Base-by-base conservation (phyloP, 2,888 invertebrate species). In the Esperia sulphurella region DNA sequence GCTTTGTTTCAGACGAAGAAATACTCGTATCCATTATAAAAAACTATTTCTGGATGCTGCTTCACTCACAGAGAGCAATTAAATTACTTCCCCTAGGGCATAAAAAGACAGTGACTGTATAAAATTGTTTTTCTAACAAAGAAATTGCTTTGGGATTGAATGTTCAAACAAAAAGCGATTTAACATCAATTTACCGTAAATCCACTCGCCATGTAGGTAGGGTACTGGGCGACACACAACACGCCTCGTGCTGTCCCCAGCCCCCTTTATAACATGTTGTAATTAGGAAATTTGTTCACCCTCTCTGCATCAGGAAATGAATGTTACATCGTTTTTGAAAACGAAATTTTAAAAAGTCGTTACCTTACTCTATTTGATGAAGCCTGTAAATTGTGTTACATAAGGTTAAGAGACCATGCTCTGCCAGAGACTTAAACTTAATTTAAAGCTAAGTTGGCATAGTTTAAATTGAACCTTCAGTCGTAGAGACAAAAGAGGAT, bases 141-240 rank as follows among this genome's bases (percentile, higher is more conserved):
- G 66, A 73, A 79, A 79, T 79, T 76, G 71, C 74, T 75, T 68
- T 60, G 68, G 73, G 68, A 77, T 75, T 75, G 80, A 71, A 76
- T 73, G 71, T 62, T 73, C 74, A 79, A 79, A 80, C 79, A 79
- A 78, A 81, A 81, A 80, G 77, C 77, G 75, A 80, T 81, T 81
- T 79, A 75, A 74, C 74, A 77, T 74, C 79, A 79, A 79, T 79
- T 79, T 80, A 65, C 66, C 59, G 59, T 55, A 51, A 57, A 57
- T 51, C 44, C 47, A 45, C 41, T 43, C 48, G 14, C 40, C 41
- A 46, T 43, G 41, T 41, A 21, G 21, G 21, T 21, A 21, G 21
- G 21, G 21, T n/a, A 41, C 42, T 13, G 12, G 29, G 39, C 28
- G 39, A 13, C 38, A 14, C 13, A 42, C 31, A 29, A 33, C 43